A percentile compares a stretch with the other conserved stretches of the same genome.
Conservation (phyloP, 2,797 vertebrate genomes). For the Australoheros facetus region DNA sequence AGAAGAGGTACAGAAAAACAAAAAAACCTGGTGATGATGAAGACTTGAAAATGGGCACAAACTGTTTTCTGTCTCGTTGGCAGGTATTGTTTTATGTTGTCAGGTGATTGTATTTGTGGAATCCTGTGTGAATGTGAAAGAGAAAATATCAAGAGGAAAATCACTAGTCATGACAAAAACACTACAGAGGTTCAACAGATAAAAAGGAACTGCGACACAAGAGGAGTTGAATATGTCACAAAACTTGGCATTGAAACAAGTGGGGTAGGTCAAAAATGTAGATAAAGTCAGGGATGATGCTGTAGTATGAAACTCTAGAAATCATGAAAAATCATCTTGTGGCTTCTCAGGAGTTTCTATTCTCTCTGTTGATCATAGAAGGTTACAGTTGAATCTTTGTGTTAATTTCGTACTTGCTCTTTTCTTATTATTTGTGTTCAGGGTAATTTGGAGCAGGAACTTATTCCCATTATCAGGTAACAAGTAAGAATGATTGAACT, state of each 20-base stretch:
- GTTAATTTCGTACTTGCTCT: constrained; percentile 9
- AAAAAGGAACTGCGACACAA: neutral
- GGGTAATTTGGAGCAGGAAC: neutral
- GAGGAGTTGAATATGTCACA: neutral
- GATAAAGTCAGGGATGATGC: neutral
- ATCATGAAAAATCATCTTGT: neutral
- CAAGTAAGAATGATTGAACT: neutral
- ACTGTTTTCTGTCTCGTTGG: neutral
- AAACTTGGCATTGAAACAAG: neutral
- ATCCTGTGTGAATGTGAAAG: neutral
- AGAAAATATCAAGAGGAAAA: neutral
- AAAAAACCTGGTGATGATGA: neutral
- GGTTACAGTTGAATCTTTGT: neutral
- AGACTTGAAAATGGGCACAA: neutral
- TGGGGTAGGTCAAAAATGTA: neutral
- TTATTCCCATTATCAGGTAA: neutral
- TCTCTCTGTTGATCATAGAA: neutral
- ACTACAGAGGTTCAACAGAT: neutral
- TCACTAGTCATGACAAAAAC: neutral
- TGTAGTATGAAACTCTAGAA: neutral
- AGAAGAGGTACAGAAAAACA: constrained; percentile 11
- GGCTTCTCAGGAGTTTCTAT: neutral
- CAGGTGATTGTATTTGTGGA: constrained; percentile 1
- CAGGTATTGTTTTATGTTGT: neutral
- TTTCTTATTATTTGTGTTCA: neutral